Base-by-base conservation (phyloP, 2,797 vertebrate genomes). In the Yasuhikotakia modesta region DNA sequence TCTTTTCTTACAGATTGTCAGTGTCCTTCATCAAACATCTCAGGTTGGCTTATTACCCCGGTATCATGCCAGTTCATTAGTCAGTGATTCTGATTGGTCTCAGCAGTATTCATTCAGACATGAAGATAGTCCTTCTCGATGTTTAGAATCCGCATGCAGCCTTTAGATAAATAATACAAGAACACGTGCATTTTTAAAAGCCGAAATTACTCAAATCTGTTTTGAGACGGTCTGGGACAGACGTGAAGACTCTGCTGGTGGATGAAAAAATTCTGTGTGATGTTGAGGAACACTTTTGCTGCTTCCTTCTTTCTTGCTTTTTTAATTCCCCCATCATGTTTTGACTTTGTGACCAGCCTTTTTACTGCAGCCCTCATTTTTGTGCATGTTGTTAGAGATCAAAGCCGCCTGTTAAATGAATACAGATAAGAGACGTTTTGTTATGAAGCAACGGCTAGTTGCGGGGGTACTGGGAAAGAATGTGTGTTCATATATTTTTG, bases 311-410 rank as follows among this genome's bases (percentile, higher is more conserved):
- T 61, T 55, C 24, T 3, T 16, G 21, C 58, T 69, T 61, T 46
- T 72, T 24, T 13, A 52, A 50, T 55, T 67, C 35, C 72, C 43
- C 69, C 1, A 27, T 76, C 79, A 81, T 79, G 79, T 69, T 76
- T 88, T 92, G 86, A 89, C 86, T 87, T 90, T 91, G 83, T 87
- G 88, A 90, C 90, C 88, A 78, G 74, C 79, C 82, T 80, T 85
- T 90, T 91, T 92, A 85, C 91, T 87, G 89, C 48, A 61, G 53
- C 58, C 58, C 58, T 58, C 24, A 17, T 76, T 78, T 57, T 68
- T 53, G 35, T n/a, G 43, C 12, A 30, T 78, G 57, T 70, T 73
- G 55, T 75, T 35, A 22, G 57, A 65, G 58, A 66, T 52, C 30
- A 64, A 68, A 76, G 66, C 70, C 22, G 61, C 21, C 43, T 80